phyloP scores from a whole-genome alignment of 2,113 vertebrate genomes.

The Anhinga rufa region DNA sequence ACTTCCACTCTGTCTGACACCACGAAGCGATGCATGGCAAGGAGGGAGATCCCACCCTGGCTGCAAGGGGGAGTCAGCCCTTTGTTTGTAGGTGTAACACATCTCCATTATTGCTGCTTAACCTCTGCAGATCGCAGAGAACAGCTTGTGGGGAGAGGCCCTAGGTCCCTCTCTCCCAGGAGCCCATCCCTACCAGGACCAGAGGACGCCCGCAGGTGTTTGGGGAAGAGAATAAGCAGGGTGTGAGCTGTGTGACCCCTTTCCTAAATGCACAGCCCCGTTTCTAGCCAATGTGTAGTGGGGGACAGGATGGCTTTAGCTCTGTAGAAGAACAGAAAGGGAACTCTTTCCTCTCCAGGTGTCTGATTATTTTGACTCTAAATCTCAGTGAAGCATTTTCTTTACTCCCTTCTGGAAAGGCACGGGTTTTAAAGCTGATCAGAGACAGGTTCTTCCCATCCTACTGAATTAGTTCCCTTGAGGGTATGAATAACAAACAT shows the following conservation, averaged over 20 bases:
- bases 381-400: background rate
- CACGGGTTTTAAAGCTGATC: background rate
- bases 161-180: background rate
- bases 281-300: background rate
- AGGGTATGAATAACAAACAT: background rate
- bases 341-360: background rate
- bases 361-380: background rate
- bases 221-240: background rate
- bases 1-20: rapidly evolving
- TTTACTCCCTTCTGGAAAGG: background rate
- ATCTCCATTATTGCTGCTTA: background rate
- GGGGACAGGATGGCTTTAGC: background rate
- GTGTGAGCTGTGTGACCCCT: background rate
- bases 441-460: background rate
- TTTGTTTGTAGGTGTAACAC: background rate
- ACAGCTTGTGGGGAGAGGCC: background rate
- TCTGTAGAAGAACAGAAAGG: background rate
- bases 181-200: background rate
- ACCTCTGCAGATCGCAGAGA: background rate
- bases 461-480: background rate
- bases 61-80: background rate
- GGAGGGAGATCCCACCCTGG: background rate
- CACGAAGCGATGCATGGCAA: no score
- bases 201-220: no score
- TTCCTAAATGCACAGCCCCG: background rate